A percentile compares a stretch with the other conserved stretches of the same genome.
Evolutionary conservation across 35 echinoderm and acorn worm species (phyloP).

Genomic region (Eucidaris tribuloides): DNA sequence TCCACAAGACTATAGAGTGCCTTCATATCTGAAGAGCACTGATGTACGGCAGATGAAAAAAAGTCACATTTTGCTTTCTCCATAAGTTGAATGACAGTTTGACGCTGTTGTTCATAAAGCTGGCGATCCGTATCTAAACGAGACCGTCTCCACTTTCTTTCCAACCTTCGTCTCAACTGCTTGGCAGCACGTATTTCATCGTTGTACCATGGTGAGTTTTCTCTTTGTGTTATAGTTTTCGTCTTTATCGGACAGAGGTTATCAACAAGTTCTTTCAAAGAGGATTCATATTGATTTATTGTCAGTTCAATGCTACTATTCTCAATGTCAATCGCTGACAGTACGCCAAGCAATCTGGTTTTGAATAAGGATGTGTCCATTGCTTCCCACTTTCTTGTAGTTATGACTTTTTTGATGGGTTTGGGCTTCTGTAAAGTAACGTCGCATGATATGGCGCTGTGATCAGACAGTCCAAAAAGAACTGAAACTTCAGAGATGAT

Average conservation of each 20-base stretch:
- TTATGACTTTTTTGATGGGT: not conserved
- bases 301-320: no score
- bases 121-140: not conserved
- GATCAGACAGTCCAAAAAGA: conserved; percentile 3
- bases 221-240: not conserved
- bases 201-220: conserved; percentile 9
- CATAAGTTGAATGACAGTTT: not conserved
- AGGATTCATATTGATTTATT: not conserved
- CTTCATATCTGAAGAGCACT: not conserved
- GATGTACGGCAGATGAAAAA: not conserved
- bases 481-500: not conserved
- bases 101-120: not conserved
- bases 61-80: not conserved
- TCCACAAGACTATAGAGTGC: not conserved
- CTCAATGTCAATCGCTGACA: no score
- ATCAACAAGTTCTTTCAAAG: not conserved
- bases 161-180: not conserved
- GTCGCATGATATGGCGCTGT: conserved; percentile 6
- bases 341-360: no score
- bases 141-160: conserved; percentile 8
- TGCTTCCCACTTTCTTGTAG: not conserved
- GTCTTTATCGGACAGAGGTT: not conserved
- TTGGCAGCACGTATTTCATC: conserved; percentile 6
- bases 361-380: no score
- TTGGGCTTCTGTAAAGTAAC: conserved; percentile 22